These are phyloP conservation scores for Porites cylindrica DNA, from an alignment of 92 coral and sea anemone species.

Conservation along the genomic window DNA sequence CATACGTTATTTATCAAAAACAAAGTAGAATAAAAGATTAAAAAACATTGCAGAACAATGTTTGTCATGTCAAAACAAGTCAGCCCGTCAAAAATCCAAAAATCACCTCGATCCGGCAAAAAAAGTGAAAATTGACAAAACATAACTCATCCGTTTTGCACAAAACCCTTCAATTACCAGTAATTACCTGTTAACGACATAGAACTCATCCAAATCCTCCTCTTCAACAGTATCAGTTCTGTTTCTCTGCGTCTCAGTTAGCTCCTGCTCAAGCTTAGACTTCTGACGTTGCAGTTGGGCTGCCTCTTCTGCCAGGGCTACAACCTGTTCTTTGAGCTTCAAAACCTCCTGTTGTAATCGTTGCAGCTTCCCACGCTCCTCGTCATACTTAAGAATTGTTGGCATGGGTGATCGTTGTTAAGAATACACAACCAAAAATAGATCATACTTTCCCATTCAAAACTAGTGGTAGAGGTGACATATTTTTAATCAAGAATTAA, in stretches of 20 bases:
- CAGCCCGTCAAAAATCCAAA: no score
- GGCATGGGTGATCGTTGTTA: slow-evolving; percentile 88
- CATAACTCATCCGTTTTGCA: neutral
- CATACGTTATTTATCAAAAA: no score
- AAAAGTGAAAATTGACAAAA: no score
- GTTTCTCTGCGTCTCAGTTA: slow-evolving; percentile 41
- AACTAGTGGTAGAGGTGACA: no score
- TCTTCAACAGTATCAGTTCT: slow-evolving; percentile 65
- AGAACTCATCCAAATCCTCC: slow-evolving; percentile 83
- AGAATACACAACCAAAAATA: slow-evolving; percentile 10
- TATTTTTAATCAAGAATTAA: no score
- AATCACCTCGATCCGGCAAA: no score
- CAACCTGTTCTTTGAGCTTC: slow-evolving; percentile 85
- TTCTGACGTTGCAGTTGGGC: slow-evolving; percentile 85
- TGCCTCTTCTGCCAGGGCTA: slow-evolving; percentile 80
- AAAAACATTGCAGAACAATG: no score
- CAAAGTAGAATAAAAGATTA: no score
- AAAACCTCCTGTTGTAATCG: slow-evolving; percentile 78
- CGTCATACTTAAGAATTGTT: slow-evolving; percentile 84
- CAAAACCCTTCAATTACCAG: neutral
- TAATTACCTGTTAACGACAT: slow-evolving; percentile 75
- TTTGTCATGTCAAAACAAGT: no score
- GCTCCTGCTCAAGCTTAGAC: slow-evolving; percentile 62
- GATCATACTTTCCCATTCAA: neutral
- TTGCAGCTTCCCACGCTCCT: slow-evolving; percentile 88